Evolutionary conservation across 2,797 vertebrate species (phyloP).

Genomic region (Scyliorhinus canicula): DNA sequence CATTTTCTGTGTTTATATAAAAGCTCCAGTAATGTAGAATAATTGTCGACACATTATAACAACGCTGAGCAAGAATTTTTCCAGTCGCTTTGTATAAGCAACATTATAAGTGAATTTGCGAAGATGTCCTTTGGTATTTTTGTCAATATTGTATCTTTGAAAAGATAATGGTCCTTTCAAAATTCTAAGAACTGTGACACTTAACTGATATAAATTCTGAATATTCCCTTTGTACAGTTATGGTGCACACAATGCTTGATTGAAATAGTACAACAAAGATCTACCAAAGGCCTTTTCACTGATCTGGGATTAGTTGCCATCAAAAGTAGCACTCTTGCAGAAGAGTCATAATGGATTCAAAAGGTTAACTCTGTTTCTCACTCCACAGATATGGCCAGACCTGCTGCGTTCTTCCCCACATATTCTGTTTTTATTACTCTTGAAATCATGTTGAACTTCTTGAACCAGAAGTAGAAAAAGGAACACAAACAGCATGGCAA

Average conservation of each 20-base stretch:
- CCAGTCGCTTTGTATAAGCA: neutral
- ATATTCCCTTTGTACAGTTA: neutral
- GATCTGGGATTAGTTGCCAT: no score
- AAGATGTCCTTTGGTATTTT: constrained; percentile 15
- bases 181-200: neutral
- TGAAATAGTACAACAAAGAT: neutral
- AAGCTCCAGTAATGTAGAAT: neutral
- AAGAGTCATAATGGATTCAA: no score
- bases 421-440: no score
- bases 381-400: no score
- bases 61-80: neutral
- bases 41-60: neutral
- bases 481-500: no score
- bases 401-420: no score
- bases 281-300: neutral
- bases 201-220: neutral
- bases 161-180: neutral
- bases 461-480: neutral
- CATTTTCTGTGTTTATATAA: neutral
- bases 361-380: no score
- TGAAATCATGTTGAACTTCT: neutral
- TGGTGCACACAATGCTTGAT: neutral
- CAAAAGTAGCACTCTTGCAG: no score
- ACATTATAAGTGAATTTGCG: neutral
- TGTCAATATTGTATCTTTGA: constrained; percentile 3